Conservation (phyloP, 64 coral and sea anemone genomes). For the Montipora cactus region DNA sequence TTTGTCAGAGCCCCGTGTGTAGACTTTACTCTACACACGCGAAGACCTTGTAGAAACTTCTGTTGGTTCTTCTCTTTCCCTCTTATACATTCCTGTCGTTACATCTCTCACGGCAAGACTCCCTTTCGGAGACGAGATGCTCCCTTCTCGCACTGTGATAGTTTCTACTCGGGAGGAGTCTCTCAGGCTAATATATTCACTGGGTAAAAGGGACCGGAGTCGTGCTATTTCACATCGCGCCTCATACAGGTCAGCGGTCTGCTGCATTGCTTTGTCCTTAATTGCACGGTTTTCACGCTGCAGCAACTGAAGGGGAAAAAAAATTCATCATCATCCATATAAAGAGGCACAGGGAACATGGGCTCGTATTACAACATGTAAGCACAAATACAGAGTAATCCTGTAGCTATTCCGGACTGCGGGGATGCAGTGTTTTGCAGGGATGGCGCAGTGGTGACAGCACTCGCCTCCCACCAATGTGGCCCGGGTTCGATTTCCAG, state of each 20-base stretch:
- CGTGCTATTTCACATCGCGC: slow-evolving; percentile 90
- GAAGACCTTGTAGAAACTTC: background rate
- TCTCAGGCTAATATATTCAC: slow-evolving; percentile 65
- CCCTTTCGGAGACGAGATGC: slow-evolving; percentile 18
- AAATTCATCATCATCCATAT: background rate
- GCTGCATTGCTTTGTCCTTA: slow-evolving; percentile 72
- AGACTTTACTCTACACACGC: background rate
- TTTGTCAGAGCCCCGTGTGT: background rate
- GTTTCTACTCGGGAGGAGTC: slow-evolving; percentile 27
- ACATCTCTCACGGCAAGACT: slow-evolving; percentile 7
- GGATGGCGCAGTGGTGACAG: too few species aligned
- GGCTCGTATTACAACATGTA: too few species aligned
- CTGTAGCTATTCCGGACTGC: too few species aligned
- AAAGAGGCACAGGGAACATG: too few species aligned
- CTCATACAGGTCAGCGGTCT: slow-evolving; percentile 91
- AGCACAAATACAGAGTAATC: too few species aligned
- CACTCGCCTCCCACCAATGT: too few species aligned
- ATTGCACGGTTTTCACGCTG: slow-evolving; percentile 76
- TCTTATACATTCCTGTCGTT: background rate
- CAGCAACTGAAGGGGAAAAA: slow-evolving; percentile 44
- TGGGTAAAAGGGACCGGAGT: slow-evolving; percentile 69
- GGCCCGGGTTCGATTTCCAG: too few species aligned
- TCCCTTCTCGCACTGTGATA: slow-evolving; percentile 17
- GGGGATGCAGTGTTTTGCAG: too few species aligned
- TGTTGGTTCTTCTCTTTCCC: slow-evolving; percentile 8